Conservation (phyloP, 1,140 invertebrate species). For the Brachionus manjavacas region DNA sequence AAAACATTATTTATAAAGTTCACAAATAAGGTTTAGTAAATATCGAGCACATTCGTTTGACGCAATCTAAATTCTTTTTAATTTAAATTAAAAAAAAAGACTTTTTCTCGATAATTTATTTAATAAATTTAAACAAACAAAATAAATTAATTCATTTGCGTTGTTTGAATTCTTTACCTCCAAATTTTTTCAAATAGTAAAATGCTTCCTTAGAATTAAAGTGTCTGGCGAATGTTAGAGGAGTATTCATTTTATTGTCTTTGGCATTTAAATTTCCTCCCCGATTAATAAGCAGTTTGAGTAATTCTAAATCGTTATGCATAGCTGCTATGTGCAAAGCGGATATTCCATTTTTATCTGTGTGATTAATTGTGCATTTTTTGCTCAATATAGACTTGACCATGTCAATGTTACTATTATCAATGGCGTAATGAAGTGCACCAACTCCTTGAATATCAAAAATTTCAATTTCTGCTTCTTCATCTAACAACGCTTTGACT, state of each 20-base stretch:
- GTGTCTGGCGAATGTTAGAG: not conserved
- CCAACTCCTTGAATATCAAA: not conserved
- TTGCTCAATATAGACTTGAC: not conserved
- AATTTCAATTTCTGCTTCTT: not conserved
- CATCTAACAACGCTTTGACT: not conserved
- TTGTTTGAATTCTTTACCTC: slow-evolving; percentile 21
- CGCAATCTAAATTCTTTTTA: not conserved
- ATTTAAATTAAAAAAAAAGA: not conserved
- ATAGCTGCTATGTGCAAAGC: slow-evolving; percentile 24
- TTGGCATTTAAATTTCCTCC: slow-evolving; percentile 15
- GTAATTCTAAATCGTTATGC: slow-evolving; percentile 9
- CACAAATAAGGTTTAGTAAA: not conserved
- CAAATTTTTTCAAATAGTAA: not conserved
- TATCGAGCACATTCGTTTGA: not conserved
- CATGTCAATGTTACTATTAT: slow-evolving; percentile 21
- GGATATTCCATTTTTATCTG: slow-evolving; percentile 18
- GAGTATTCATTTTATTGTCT: not conserved
- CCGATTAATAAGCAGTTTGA: not conserved
- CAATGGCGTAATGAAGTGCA: not conserved
- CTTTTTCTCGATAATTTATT: not conserved
- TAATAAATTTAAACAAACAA: not conserved
- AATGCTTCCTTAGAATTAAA: not conserved
- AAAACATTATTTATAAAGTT: not conserved
- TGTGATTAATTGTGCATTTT: not conserved
- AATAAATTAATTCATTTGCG: not conserved